Evolutionary conservation across 2,888 invertebrate species (phyloP).

Genomic region (Zygothrica quintamaculata): DNA sequence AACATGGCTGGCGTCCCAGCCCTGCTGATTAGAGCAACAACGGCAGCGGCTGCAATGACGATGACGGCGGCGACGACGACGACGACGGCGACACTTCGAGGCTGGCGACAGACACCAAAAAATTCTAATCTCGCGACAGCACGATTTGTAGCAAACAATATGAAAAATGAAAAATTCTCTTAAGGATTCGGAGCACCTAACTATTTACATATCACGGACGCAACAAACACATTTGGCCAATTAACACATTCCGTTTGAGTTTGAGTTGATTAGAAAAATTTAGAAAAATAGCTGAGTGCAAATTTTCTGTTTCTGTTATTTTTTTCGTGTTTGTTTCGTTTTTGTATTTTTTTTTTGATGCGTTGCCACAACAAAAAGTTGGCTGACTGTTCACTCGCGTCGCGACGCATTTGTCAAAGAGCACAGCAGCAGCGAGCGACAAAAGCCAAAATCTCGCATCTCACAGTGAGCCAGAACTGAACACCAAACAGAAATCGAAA

Average conservation of each 20-base stretch:
- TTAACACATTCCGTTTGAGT: slow-evolving; percentile 18
- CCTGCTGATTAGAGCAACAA: slow-evolving; percentile 44
- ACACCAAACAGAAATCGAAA: slow-evolving; percentile 38
- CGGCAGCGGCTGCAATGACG: slow-evolving; percentile 6
- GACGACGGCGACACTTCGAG: slow-evolving; percentile 20
- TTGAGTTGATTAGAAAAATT: slow-evolving; percentile 55
- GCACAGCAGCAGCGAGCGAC: slow-evolving; percentile 75
- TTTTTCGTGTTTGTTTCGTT: slow-evolving; percentile 22
- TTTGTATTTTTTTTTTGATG: slow-evolving; percentile 39
- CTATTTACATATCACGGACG: slow-evolving; percentile 18
- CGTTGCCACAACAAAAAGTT: slow-evolving; percentile 76
- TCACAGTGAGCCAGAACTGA: slow-evolving; percentile 58
- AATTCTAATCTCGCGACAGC: slow-evolving; percentile 70
- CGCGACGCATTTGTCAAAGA: slow-evolving; percentile 82
- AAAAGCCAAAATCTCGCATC: slow-evolving; percentile 81
- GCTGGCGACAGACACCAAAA: slow-evolving; percentile 41
- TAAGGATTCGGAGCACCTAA: slow-evolving; percentile 2
- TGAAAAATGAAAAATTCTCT: not conserved
- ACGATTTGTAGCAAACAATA: slow-evolving; percentile 50
- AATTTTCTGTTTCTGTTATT: slow-evolving; percentile 8
- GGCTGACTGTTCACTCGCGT: slow-evolving; percentile 79
- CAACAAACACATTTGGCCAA: slow-evolving; percentile 10
- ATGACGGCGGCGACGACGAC: slow-evolving; percentile 13
- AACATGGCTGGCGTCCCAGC: slow-evolving; percentile 61
- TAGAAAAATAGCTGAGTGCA: slow-evolving; percentile 58